Base-by-base conservation (phyloP, 2,113 vertebrate genomes). In the Catharus minimus region DNA sequence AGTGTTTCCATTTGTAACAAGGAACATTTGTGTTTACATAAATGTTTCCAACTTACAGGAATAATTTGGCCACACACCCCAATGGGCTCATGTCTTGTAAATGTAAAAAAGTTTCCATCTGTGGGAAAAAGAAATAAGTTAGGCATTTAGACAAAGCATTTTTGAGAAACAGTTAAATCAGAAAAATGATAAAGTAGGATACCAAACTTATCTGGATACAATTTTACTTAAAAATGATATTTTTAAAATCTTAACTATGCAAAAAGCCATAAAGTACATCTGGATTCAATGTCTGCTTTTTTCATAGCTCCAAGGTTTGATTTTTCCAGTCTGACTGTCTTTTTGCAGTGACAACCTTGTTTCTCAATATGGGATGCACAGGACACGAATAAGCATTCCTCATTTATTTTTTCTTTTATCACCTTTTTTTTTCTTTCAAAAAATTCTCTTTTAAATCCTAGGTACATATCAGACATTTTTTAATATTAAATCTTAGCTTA, bases 1-100 rank as follows among this genome's bases (percentile, higher is more conserved):
- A 88, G 3, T 3, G 12, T 84, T 69, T 82, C 16, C 26, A 30
- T 67, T 89, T 79, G 30, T 55, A 66, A 62, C 8, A 52, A 64
- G 39, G 21, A 89, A 66, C 22, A 49, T 67, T 82, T 65, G 1
- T 78, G 10, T 27, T 81, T 75, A 49, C n/a, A 33, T 32, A 74
- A 86, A 62, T 32, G 7, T 24, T 11, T 89, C 15, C 18, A 88
- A 98, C 98, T 98, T 96, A 99, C 98, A 75, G 98, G 98, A 95
- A 99, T 98, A 72, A 99, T 98, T 96, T 99, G 98, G 18, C 98
- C 98, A 89, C 98, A 98, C 5, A 99, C 98, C 4, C 98, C 98
- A 86, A 99, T 69, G 65, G 98, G 98, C n/a, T 99, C 98, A 78
- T 97, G 98, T 88, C 98, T 98, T 87, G 98, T 99, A 86, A 98